Conservation (phyloP, 1,140 invertebrate genomes). For the Melitaea cinxia region DNA sequence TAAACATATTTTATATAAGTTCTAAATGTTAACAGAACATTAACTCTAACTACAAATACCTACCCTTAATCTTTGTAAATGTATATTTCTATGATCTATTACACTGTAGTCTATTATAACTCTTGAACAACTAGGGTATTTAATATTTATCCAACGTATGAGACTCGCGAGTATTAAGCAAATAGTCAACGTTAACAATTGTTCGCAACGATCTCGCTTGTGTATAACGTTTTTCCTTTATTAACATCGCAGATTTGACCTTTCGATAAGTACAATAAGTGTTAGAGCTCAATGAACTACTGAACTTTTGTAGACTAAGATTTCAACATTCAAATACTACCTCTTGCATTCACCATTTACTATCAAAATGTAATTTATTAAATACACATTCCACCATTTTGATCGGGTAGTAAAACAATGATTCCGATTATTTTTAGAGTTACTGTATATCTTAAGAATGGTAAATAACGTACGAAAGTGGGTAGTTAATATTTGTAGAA, state of each 20-base stretch:
- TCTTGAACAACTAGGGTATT: neutral
- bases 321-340: constrained; percentile 56
- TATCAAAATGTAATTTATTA: constrained; percentile 5
- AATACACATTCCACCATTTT: neutral
- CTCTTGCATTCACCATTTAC: constrained; percentile 16
- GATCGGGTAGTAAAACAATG: too few species aligned
- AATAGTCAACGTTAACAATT: constrained; percentile 10
- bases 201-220: constrained; percentile 2
- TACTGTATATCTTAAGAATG: too few species aligned
- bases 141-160: constrained; percentile 10
- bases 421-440: too few species aligned
- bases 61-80: neutral
- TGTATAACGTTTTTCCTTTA: constrained; percentile 20
- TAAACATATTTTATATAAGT: too few species aligned
- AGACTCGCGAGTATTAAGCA: neutral
- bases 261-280: constrained; percentile 66
- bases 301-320: constrained; percentile 70
- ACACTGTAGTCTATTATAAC: neutral
- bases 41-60: too few species aligned
- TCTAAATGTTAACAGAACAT: too few species aligned
- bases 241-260: constrained; percentile 48
- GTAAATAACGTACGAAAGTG: too few species aligned
- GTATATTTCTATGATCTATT: neutral
- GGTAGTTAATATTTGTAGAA: too few species aligned
- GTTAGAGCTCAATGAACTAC: constrained; percentile 63